Percentiles rank a stretch among this genome's conserved stretches.
These are phyloP conservation scores for Corythaeola cristata DNA, from an alignment of 2,113 vertebrate genomes.

Conservation along the genomic window DNA sequence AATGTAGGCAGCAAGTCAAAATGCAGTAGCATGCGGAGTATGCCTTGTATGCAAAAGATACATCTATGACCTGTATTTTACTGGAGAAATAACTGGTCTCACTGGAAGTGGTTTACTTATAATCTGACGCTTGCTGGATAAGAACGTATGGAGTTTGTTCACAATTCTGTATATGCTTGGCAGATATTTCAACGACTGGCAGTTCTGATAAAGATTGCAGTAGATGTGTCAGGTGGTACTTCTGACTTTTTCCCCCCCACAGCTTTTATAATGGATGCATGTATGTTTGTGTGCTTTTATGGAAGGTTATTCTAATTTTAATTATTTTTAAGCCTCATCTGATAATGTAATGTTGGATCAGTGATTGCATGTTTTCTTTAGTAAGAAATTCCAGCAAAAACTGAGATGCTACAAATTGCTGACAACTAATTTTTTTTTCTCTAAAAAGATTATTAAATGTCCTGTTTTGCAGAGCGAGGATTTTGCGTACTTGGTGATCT, in stretches of 20 bases:
- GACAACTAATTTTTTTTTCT: not conserved
- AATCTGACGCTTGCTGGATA: not conserved
- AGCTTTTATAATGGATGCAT: not conserved
- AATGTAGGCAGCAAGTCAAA: not conserved
- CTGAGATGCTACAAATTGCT: accelerated
- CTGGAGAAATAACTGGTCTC: not conserved
- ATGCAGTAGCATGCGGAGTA: not conserved
- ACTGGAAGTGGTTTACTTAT: not conserved
- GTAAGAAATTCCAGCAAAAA: not conserved
- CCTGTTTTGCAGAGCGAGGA: conserved; percentile 87
- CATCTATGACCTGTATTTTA: not conserved
- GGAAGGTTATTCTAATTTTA: not conserved
- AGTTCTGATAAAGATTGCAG: not conserved
- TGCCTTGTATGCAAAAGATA: not conserved
- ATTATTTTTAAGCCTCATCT: not conserved
- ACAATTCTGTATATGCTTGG: not conserved
- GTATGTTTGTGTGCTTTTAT: not conserved
- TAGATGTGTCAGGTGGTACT: not conserved
- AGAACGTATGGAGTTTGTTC: not conserved
- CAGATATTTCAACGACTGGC: not conserved
- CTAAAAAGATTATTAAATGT: not conserved
- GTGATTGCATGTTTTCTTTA: not conserved
- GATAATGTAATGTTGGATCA: not conserved
- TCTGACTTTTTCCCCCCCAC: not conserved
- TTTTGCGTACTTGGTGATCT: conserved; percentile 96